Evolutionary conservation across 2,888 invertebrate genomes (phyloP).

Genomic region (Panzeria rudis): DNA sequence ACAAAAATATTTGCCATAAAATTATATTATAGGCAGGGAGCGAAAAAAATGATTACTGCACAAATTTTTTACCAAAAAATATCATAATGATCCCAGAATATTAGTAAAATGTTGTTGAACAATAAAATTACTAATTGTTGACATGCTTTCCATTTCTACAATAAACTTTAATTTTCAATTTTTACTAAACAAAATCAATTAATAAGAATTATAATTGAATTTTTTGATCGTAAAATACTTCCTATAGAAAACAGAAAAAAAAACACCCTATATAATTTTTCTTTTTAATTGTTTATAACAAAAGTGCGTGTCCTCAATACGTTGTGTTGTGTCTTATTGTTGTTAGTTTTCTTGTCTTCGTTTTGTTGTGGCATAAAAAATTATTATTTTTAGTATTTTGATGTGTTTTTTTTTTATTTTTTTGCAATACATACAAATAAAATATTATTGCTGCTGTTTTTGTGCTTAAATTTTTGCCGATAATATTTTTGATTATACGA

Average conservation of each 20-base stretch:
- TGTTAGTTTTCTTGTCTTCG: constrained; percentile 17
- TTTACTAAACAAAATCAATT: too few species aligned
- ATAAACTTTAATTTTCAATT: too few species aligned
- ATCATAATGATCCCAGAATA: too few species aligned
- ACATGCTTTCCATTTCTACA: too few species aligned
- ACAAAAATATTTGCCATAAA: too few species aligned
- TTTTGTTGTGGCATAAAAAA: constrained; percentile 21
- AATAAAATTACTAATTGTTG: too few species aligned
- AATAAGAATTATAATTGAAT: too few species aligned
- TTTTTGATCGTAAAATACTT: too few species aligned
- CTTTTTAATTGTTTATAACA: constrained; percentile 30
- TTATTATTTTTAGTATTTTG: constrained; percentile 35
- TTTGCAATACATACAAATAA: constrained; percentile 41
- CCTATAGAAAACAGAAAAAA: neutral
- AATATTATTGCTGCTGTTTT: constrained; percentile 27
- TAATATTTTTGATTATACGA: constrained; percentile 17
- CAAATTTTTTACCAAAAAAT: too few species aligned
- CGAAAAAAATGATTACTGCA: too few species aligned
- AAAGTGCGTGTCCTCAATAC: constrained; percentile 68
- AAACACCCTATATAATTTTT: neutral
- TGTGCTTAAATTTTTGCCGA: constrained; percentile 8
- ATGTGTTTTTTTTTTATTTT: constrained; percentile 1
- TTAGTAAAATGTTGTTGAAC: too few species aligned
- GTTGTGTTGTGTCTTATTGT: neutral
- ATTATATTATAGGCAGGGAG: too few species aligned